phyloP scores from a whole-genome alignment of 2,113 vertebrate genomes.

The Dipodomys ordii region DNA sequence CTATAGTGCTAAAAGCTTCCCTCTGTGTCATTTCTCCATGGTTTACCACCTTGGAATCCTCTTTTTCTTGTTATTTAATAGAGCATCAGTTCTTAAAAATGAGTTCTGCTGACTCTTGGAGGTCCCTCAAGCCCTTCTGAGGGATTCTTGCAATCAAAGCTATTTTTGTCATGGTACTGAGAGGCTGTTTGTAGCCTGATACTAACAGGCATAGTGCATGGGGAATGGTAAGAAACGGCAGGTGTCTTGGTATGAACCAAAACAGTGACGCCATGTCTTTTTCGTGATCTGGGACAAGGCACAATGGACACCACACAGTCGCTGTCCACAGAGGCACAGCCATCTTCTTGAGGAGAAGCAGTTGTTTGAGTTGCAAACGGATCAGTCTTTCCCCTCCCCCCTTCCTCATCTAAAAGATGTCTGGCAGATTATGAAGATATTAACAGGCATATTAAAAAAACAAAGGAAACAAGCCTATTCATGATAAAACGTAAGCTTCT shows the following conservation, averaged over 20 bases:
- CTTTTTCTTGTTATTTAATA: not conserved
- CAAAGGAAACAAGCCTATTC: not conserved
- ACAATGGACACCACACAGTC: not conserved
- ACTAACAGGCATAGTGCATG: not conserved
- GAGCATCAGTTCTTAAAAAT: not conserved
- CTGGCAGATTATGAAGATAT: not conserved
- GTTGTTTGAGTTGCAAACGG: not conserved
- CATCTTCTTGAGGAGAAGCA: not conserved
- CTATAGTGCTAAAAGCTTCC: not conserved
- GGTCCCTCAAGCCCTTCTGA: not conserved
- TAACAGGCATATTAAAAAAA: not conserved
- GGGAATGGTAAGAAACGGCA: not conserved
- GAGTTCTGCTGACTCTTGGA: not conserved
- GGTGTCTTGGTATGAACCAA: not conserved
- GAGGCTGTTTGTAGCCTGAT: not conserved
- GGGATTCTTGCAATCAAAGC: not conserved
- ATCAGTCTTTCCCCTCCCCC: not conserved
- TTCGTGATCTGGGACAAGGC: not conserved
- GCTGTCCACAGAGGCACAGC: rapidly evolving
- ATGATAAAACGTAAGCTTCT: not conserved
- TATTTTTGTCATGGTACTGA: not conserved
- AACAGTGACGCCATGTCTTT: not conserved
- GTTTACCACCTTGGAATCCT: not conserved
- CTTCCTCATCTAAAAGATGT: not conserved
- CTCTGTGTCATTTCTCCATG: not conserved